Evolutionary conservation across 2,888 invertebrate genomes (phyloP).

Genomic region (Clusia tigrina): DNA sequence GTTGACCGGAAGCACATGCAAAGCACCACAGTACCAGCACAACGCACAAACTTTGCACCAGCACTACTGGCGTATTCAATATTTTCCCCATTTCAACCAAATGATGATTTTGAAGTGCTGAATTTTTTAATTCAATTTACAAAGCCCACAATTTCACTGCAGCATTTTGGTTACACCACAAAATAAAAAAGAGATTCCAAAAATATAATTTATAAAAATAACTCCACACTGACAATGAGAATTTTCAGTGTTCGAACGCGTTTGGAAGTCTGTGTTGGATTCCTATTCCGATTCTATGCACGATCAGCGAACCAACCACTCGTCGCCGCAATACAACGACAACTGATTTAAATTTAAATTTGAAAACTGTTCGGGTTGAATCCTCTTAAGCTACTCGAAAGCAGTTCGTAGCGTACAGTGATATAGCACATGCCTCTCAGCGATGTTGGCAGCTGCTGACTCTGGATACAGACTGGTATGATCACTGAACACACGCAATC

Average conservation of each 20-base stretch:
- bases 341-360: slow-evolving; percentile 47
- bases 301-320: slow-evolving; percentile 40
- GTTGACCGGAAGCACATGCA: slow-evolving; percentile 44
- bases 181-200: slow-evolving; percentile 44
- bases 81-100: not conserved
- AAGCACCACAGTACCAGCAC: slow-evolving; percentile 36
- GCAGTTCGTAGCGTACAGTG: no score
- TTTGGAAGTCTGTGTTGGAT: slow-evolving; percentile 43
- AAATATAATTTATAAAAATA: slow-evolving; percentile 59
- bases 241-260: slow-evolving; percentile 12
- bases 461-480: no score
- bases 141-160: slow-evolving; percentile 15
- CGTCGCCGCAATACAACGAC: slow-evolving; percentile 47
- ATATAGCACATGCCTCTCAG: slow-evolving; percentile 21
- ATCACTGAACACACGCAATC: no score
- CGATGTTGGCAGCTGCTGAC: slow-evolving; percentile 12
- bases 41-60: slow-evolving; percentile 46
- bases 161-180: slow-evolving; percentile 10
- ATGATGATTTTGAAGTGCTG: not conserved
- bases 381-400: slow-evolving; percentile 57
- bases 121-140: slow-evolving; percentile 6
- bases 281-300: no score
- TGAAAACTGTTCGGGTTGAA: no score
- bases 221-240: slow-evolving; percentile 24
- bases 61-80: slow-evolving; percentile 27